Base-by-base conservation (phyloP, 2,888 invertebrate species). In the Gonocerus acuteangulatus region DNA sequence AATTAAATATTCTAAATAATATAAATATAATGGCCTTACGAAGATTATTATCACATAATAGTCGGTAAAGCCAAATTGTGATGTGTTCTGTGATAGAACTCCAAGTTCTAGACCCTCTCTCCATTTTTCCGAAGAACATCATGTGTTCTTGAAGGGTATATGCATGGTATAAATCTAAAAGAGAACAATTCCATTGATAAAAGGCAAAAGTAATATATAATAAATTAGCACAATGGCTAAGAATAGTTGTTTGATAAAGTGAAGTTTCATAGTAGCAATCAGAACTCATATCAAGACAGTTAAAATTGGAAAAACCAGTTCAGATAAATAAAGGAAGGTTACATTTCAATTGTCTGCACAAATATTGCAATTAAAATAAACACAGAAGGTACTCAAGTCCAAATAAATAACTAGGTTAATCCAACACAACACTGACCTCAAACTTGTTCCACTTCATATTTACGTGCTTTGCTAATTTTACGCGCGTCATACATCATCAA, bases 381-480 rank as follows among this genome's bases (percentile, higher is more conserved):
- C 39, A 21, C 39, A 54, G 54, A 39, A 54, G 39, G 34, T 22
- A 54, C 54, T 39, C 48, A 63, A 59, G 62, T 54, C 60, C 54
- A 63, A 54, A 54, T 54, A 61, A 63, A 63, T 63, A 64, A 64
- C 61, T 64, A 64, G 64, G 64, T 64, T 64, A 64, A 64, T 62
- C 61, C 64, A 64, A 64, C 64, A 64, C 61, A 64, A 64, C 61
- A 62, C 64, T 64, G 64, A 64, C 64, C 64, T 64, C 64, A 64
- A 64, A 64, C 60, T 56, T 48, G 60, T 52, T 47, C 61, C 39
- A 51, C 44, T 51, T 47, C 60, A 54, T 60, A 54, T 60, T 60
- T 60, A 42, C 23, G 39, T 39, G 15, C n/a, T 39, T 39, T 4
- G n/a, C 15, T 15, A 39, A 39, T 39, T 11, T 39, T 39, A 11